phyloP scores from a whole-genome alignment of 2,797 vertebrate species.

The Ptychadena robeensis region DNA sequence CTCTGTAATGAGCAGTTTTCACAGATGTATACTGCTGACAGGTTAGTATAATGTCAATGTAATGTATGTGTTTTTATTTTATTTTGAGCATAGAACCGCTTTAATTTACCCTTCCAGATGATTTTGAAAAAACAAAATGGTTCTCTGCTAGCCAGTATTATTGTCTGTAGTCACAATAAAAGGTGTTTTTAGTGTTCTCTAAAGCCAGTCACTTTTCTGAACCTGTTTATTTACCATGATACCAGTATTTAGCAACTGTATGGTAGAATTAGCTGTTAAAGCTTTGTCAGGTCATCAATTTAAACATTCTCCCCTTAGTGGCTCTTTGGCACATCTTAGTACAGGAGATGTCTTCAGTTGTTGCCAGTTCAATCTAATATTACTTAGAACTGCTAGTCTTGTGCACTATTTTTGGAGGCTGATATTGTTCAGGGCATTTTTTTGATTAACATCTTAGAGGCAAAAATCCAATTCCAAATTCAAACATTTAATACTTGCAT shows the following conservation, averaged over 20 bases:
- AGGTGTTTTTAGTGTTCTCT: neutral
- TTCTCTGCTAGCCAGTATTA: no score
- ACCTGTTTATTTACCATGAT: constrained; percentile 45
- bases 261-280: constrained; percentile 66
- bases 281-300: constrained; percentile 72
- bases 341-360: constrained; percentile 39
- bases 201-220: neutral
- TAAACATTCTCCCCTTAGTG: constrained; percentile 8
- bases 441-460: neutral
- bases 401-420: neutral
- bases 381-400: neutral
- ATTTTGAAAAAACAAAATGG: no score
- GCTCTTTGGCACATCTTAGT: constrained; percentile 62
- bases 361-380: neutral
- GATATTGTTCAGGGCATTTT: neutral
- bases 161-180: no score
- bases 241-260: constrained; percentile 65
- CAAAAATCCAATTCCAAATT: no score
- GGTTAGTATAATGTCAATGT: no score
- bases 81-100: no score
- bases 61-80: no score
- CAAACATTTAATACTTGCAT: neutral
- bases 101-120: no score
- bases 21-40: no score
- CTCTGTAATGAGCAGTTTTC: no score